Evolutionary conservation across 23 tunicate species (phyloP), one percentile per base, ranked within the genome.

Genomic region (Ciona savignyi): DNA sequence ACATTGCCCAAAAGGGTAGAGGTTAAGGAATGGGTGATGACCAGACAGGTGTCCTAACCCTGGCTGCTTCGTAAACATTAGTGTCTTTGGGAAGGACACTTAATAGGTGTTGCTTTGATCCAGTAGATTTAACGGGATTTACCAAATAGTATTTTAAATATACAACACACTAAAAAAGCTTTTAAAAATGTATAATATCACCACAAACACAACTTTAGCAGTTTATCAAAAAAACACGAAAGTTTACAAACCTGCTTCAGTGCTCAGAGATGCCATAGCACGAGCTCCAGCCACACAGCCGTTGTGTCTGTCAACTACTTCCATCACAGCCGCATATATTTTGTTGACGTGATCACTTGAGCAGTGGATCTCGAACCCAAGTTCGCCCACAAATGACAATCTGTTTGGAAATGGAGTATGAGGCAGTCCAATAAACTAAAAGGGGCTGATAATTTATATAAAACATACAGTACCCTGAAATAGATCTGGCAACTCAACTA

Each of bases 361-460:
- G 68, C 90, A 84, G 25, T 78, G 78, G 63, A 77, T 31, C 34
- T 78, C 90, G 2, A 27, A 84, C 32, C 83, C 90, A n/a, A 77
- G 72, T 34, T 89, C 96, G 3, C 88, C 96, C 22, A 89, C 88
- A 65, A 89, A 89, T 15, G 96, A 89, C 21, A 89, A 27, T 60
- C 96, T 89, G n/a, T n/a, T n/a, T n/a, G n/a, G 62, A 51, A 51
- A 51, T 15, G 21, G 21, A 21, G 62, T 51, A 51, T 51, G 19
- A 51, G 20, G 21, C 20, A 51, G 62, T 21, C 19, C 21, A 21
- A 51, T 19, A 19, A 15, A 51, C 20, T 15, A 20, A 65, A 65
- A 65, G 23, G 23, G 23, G 25, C 22, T 20, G 23, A n/a, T n/a
- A n/a, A n/a, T n/a, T n/a, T n/a, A n/a, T n/a, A n/a, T n/a, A n/a